Percentiles rank a stretch among this genome's conserved stretches.
Evolutionary conservation across 2,797 vertebrate genomes (phyloP).

Genomic region (Hypotaenidia philippensis): DNA sequence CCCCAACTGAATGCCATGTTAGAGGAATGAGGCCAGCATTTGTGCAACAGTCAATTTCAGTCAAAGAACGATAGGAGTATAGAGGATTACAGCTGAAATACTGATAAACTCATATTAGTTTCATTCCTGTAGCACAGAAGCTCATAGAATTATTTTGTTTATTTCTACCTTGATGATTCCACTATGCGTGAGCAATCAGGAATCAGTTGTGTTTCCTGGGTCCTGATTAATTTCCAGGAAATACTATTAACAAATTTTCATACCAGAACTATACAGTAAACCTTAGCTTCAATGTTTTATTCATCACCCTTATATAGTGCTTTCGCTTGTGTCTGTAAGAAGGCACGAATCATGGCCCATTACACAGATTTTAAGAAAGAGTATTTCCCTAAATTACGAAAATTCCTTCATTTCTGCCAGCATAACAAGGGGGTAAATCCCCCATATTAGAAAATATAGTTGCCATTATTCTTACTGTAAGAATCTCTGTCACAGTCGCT

Average conservation of each 20-base stretch:
- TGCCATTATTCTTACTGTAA: background rate
- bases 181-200: background rate
- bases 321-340: background rate
- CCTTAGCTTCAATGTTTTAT: background rate
- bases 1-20: background rate
- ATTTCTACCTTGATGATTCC: background rate
- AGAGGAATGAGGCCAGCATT: background rate
- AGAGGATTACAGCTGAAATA: background rate
- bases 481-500: background rate
- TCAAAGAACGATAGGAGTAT: background rate
- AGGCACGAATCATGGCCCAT: background rate
- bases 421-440: background rate
- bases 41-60: background rate
- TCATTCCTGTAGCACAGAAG: background rate
- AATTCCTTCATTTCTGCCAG: background rate
- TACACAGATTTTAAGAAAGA: background rate
- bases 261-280: background rate
- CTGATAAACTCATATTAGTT: background rate
- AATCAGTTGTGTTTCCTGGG: background rate
- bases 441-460: background rate
- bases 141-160: background rate
- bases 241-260: background rate
- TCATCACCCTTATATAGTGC: background rate
- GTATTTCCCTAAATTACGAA: background rate
- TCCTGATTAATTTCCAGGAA: slow-evolving; percentile 25